phyloP scores from a whole-genome alignment of 2,113 vertebrate genomes.

The Albula goreensis region DNA sequence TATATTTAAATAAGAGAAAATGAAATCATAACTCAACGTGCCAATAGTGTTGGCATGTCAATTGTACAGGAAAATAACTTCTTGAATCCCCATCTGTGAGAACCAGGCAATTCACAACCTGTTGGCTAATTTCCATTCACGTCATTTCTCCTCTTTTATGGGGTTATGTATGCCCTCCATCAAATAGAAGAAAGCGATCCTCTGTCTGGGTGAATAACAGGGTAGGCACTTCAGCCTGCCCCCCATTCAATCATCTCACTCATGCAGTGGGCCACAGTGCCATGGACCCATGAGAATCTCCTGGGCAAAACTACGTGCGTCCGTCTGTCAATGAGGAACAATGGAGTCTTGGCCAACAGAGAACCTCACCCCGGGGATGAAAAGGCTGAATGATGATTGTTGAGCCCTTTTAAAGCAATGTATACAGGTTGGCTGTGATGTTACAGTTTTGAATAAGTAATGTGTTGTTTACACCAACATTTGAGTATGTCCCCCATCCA shows the following conservation, averaged over 20 bases:
- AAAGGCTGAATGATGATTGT: slow-evolving; percentile 25
- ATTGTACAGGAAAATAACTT: slow-evolving; percentile 19
- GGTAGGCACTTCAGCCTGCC: slow-evolving; percentile 15
- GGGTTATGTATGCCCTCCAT: slow-evolving; percentile 30
- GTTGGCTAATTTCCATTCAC: slow-evolving; percentile 34
- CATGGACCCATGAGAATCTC: slow-evolving; percentile 20
- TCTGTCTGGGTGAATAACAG: slow-evolving; percentile 27
- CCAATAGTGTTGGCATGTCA: background rate
- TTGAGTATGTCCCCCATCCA: background rate
- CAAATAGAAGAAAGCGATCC: slow-evolving; percentile 29
- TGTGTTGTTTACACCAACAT: slow-evolving; percentile 29
- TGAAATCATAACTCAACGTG: slow-evolving; percentile 14
- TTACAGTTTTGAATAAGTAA: slow-evolving; percentile 26
- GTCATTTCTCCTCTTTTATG: slow-evolving; percentile 19
- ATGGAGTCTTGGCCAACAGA: slow-evolving; percentile 17
- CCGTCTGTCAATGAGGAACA: slow-evolving; percentile 27
- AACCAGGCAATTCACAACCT: slow-evolving; percentile 28
- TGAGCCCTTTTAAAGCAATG: slow-evolving; percentile 2
- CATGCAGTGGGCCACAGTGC: background rate
- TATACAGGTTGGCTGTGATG: background rate
- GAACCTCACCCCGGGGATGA: slow-evolving; percentile 2
- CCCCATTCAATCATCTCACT: slow-evolving; percentile 16
- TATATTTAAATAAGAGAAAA: slow-evolving; percentile 28
- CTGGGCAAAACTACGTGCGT: background rate
- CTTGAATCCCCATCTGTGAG: background rate